A percentile compares a stretch with the other conserved stretches of the same genome.
phyloP scores from a whole-genome alignment of 2,797 vertebrate genomes.

The Pipistrellus nathusii region DNA sequence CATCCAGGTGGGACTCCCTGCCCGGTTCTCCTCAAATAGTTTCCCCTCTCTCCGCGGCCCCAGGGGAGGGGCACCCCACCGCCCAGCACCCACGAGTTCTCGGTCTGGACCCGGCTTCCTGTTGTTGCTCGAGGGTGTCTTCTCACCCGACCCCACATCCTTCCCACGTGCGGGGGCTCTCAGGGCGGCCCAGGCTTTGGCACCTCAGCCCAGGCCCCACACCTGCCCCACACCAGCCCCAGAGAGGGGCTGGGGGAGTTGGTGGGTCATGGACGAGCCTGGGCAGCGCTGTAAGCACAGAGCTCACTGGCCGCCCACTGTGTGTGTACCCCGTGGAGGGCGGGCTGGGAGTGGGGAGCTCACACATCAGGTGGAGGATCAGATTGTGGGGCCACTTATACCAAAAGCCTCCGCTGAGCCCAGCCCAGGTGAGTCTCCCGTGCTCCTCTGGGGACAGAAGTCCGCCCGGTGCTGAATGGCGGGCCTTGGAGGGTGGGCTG shows the following conservation, averaged over 20 bases:
- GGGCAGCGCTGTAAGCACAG: not conserved
- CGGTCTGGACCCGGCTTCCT: not conserved
- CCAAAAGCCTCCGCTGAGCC: not conserved
- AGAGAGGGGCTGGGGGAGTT: too few relatives aligned
- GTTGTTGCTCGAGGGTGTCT: not conserved
- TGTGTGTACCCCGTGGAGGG: not conserved
- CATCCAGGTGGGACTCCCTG: not conserved
- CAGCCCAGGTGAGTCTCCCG: not conserved
- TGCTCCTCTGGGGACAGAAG: not conserved
- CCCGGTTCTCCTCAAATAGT: not conserved
- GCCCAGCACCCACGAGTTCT: not conserved
- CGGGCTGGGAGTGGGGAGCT: not conserved
- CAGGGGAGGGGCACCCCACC: fast-evolving
- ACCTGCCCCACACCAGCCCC: too few relatives aligned
- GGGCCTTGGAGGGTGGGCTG: not conserved
- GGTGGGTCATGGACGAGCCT: not conserved
- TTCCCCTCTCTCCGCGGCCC: not conserved
- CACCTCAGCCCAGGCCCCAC: too few relatives aligned
- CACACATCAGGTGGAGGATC: not conserved
- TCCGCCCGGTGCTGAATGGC: not conserved
- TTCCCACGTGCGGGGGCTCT: not conserved
- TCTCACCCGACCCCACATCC: not conserved
- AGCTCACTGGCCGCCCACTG: not conserved
- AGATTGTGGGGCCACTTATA: not conserved
- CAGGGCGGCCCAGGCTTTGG: not conserved